Base-by-base conservation (phyloP, 2,113 vertebrate species). In the Ailuropoda melanoleuca region DNA sequence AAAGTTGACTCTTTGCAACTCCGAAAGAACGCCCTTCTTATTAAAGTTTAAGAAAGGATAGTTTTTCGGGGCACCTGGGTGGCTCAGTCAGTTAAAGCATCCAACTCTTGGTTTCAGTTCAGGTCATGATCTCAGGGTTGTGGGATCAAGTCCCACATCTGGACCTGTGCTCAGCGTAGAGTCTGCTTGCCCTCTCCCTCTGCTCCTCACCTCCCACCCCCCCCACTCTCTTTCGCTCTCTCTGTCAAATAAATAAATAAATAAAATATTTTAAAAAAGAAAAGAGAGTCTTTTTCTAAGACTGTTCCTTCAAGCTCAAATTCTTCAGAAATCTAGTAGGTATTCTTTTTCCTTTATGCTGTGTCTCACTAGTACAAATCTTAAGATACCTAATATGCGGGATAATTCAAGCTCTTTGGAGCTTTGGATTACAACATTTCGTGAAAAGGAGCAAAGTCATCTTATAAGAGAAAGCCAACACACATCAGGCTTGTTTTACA, bases 391-490 rank as follows among this genome's bases (percentile, higher is more conserved):
- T 70, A 96, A 37, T 88, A 94, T 81, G 96, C 92, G 68, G 24
- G 43, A 82, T 55, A 94, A 12, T 5, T 86, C 43, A 43, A 84
- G 50, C 34, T 86, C 88, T 95, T 85, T 97, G 81, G 56, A 94
- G 70, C 48, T 77, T 96, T 81, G 53, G 26, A 95, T 95, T 90
- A 81, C 72, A 93, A 72, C 56, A 93, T 88, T 89, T 95, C 92
- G 95, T 11, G 10, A 87, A 53, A 80, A 62, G 34, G 39, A 97
- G 43, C 3, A 37, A 60, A 91, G 60, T 90, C 39, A 55, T 80
- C 34, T 48, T 88, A 12, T 53, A 93, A 85, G 62, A 97, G 70
- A 96, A 97, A 92, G 60, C 62, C 89, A 97, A 62, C 39, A 81
- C 46, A 46, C 64, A 90, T 77, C 83, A 72, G 46, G 60, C 39